Base-by-base conservation (phyloP, 1,140 invertebrate genomes). In the Tetraneura akinire region DNA sequence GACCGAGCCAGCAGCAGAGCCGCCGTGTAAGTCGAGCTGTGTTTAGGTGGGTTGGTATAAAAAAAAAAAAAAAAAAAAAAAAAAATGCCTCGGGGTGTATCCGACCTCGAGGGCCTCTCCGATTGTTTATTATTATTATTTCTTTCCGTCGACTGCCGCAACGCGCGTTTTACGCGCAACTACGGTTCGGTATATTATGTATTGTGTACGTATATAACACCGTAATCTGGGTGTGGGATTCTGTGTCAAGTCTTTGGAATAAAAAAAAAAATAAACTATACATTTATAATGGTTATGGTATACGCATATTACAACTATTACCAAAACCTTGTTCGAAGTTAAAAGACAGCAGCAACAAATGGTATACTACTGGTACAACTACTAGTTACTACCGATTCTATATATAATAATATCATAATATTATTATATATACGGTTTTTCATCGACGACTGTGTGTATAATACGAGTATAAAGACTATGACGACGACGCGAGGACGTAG, bases 91-190 rank as follows among this genome's bases (percentile, higher is more conserved):
- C 71, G 14, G 71, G 71, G 71, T 74, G 71, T 53, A 37, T 55
- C 18, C 47, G 51, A 74, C 71, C 71, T 74, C 71, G 21, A 74
- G 71, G 71, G 71, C 26, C 71, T 74, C 71, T 47, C 10, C 47
- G 71, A 74, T 74, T 74, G 71, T 74, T 74, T 74, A 37, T 74
- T 29, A n/a, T 18, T 26, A 37, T 55, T 51, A 8, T 18, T 45
- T 73, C 53, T 73, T 42, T 32, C 47, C 23, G 29, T 32, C 47
- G 8, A n/a, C 68, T 8, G 47, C 42, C 13, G 23, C 16, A 26
- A 5, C 37, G 66, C 29, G 45, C 70, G 70, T 49, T 47, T 73
- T 74, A 74, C 51, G 57, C 71, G 21, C 71, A 14, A 18, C 26
- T 29, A 74, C 51, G n/a, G n/a, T 74, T 74, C 29, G 29, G 71